Conservation (phyloP, 2,888 invertebrate species). For the Biston stratarius region DNA sequence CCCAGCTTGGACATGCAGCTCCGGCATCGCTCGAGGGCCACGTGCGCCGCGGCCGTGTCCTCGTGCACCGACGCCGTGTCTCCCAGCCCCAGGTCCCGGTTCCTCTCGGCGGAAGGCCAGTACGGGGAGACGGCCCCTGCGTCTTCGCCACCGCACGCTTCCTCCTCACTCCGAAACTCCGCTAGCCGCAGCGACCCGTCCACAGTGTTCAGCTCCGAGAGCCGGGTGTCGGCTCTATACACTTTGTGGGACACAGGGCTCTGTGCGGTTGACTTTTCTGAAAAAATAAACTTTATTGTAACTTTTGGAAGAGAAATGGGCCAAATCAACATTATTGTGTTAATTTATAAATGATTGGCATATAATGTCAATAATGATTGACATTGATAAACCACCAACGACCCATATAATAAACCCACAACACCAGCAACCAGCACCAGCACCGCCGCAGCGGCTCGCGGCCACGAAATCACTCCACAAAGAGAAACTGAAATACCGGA, state of each 20-base stretch:
- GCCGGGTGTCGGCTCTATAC: constrained; percentile 80
- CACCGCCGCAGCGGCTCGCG: too few relatives aligned
- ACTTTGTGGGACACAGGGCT: constrained; percentile 69
- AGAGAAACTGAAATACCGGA: too few relatives aligned
- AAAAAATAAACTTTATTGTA: background rate
- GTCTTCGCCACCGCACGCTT: constrained; percentile 64
- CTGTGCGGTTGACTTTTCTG: constrained; percentile 53
- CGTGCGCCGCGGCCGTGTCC: constrained; percentile 67
- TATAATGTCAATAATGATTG: too few relatives aligned
- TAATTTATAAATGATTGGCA: too few relatives aligned
- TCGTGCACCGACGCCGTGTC: constrained; percentile 69
- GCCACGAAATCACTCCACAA: too few relatives aligned
- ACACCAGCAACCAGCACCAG: too few relatives aligned
- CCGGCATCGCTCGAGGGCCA: constrained; percentile 88
- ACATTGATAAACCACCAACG: too few relatives aligned
- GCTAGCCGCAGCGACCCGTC: constrained; percentile 77
- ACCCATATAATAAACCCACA: too few relatives aligned
- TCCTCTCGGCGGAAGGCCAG: constrained; percentile 87
- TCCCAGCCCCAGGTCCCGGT: constrained; percentile 81
- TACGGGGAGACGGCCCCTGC: constrained; percentile 87
- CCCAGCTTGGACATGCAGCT: constrained; percentile 93
- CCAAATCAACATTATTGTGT: too few relatives aligned
- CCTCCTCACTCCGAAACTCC: constrained; percentile 70
- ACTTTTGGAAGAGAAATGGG: background rate
- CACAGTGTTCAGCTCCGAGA: constrained; percentile 81